Evolutionary conservation across 2,797 vertebrate genomes (phyloP).

Genomic region (Gambelia wislizenii): DNA sequence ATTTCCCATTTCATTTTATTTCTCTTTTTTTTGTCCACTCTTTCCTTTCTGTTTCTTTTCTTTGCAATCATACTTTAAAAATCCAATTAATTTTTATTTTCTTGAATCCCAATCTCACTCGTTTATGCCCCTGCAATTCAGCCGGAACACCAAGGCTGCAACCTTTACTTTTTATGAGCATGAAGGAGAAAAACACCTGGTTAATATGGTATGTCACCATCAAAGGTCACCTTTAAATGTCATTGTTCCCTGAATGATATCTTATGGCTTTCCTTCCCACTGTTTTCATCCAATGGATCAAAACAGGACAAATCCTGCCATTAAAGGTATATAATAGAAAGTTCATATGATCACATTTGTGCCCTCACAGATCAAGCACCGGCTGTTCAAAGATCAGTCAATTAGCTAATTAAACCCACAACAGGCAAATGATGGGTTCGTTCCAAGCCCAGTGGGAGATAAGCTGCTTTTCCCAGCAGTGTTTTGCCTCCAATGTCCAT

Average conservation of each 20-base stretch:
- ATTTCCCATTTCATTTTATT: too few species aligned
- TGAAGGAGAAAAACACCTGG: too few species aligned
- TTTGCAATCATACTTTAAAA: too few species aligned
- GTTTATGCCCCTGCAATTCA: too few species aligned
- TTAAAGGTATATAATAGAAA: background rate
- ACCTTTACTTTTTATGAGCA: too few species aligned
- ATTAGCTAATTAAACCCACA: background rate
- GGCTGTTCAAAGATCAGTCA: background rate
- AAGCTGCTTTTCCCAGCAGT: background rate
- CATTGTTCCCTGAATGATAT: background rate
- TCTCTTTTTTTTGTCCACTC: too few species aligned
- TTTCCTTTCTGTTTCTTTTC: too few species aligned
- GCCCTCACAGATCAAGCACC: background rate
- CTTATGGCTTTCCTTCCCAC: background rate
- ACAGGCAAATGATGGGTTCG: accelerated
- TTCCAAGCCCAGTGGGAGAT: background rate
- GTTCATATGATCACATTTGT: too few species aligned
- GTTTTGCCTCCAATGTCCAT: background rate
- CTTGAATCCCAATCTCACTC: too few species aligned
- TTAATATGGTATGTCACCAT: too few species aligned
- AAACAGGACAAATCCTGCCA: background rate
- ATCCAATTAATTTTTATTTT: too few species aligned
- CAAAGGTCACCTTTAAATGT: background rate
- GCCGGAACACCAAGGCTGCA: too few species aligned
- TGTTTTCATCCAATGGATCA: background rate